These are phyloP conservation scores for Hermetia illucens DNA, from an alignment of 1,140 invertebrate genomes.

Conservation along the genomic window DNA sequence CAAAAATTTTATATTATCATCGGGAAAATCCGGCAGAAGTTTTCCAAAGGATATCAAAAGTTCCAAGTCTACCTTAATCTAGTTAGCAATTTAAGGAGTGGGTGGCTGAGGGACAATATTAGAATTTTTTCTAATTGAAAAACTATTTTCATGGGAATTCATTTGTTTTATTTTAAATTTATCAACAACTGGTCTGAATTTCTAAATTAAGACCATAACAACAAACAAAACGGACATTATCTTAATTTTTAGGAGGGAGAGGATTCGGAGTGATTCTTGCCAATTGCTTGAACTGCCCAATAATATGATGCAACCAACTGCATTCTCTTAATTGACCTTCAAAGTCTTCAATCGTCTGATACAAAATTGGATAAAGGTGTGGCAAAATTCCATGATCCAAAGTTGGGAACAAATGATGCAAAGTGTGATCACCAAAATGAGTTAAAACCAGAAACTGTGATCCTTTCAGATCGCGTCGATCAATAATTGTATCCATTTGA, in stretches of 20 bases:
- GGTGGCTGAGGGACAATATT: too few relatives aligned
- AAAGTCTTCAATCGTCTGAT: constrained; percentile 56
- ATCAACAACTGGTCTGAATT: too few relatives aligned
- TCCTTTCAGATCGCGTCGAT: constrained; percentile 52
- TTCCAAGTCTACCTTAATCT: too few relatives aligned
- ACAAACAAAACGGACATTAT: too few relatives aligned
- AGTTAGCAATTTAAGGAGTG: too few relatives aligned
- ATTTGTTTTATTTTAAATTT: too few relatives aligned
- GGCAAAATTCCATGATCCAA: constrained; percentile 58
- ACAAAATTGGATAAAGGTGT: constrained; percentile 46
- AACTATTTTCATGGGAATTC: too few relatives aligned
- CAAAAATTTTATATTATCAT: too few relatives aligned
- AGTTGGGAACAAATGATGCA: constrained; percentile 73
- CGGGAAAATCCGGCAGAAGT: too few relatives aligned
- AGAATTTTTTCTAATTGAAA: too few relatives aligned
- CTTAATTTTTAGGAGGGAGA: constrained; percentile 15
- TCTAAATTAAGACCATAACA: too few relatives aligned
- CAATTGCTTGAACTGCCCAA: constrained; percentile 54
- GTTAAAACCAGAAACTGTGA: constrained; percentile 52
- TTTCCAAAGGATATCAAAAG: too few relatives aligned
- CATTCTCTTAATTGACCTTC: constrained; percentile 37
- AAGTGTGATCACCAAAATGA: constrained; percentile 58
- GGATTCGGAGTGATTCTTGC: constrained; percentile 35
- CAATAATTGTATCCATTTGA: constrained; percentile 60
- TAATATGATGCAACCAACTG: constrained; percentile 43